phyloP scores from a whole-genome alignment of 2,888 invertebrate species.

The Ptychoptera albimana region DNA sequence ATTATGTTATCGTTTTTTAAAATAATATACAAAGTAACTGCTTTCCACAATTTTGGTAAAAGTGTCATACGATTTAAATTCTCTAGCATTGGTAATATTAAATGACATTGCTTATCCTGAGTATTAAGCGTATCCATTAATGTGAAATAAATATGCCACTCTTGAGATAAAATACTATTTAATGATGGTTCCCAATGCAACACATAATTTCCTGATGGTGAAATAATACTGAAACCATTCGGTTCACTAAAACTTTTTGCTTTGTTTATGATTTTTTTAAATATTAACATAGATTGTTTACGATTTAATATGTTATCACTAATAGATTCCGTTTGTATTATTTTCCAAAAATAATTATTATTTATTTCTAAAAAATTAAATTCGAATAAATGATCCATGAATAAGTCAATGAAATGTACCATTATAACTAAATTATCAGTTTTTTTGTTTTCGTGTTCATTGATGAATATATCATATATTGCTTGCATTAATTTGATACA shows the following conservation, averaged over 20 bases:
- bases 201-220: no score
- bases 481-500: no score
- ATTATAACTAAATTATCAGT: no score
- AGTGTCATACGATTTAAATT: no score
- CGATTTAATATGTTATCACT: background rate
- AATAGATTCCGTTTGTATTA: background rate
- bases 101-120: slow-evolving; percentile 4
- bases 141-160: slow-evolving; percentile 1
- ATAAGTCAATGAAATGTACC: no score
- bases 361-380: background rate
- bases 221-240: background rate
- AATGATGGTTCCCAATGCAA: background rate
- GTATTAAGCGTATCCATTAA: slow-evolving; percentile 1
- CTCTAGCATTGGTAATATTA: slow-evolving; percentile 3
- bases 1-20: no score
- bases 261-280: slow-evolving; percentile 1
- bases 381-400: background rate
- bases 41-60: no score
- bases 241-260: background rate
- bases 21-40: no score
- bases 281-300: slow-evolving; percentile 1
- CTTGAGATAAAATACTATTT: background rate
- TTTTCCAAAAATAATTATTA: background rate
- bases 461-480: no score
- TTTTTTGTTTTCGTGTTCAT: no score